Conservation (phyloP, 1,140 invertebrate genomes). For the Pentalonia nigronervosa region DNA sequence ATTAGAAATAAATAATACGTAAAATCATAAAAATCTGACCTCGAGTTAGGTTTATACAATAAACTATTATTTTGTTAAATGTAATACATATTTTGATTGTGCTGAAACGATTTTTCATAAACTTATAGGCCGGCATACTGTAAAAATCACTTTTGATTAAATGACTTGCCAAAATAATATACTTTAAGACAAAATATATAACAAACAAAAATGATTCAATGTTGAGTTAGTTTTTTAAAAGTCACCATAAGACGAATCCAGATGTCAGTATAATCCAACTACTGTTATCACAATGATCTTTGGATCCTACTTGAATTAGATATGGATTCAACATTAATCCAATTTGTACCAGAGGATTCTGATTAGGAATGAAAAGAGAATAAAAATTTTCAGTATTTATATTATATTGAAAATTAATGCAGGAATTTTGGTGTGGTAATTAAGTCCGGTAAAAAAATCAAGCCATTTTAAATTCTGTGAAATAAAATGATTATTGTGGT, state of each 20-base stretch:
- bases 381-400: background rate
- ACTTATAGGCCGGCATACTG: background rate
- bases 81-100: too few relatives aligned
- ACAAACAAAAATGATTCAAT: background rate
- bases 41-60: too few relatives aligned
- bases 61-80: too few relatives aligned
- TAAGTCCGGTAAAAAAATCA: background rate
- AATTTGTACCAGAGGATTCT: background rate
- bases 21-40: too few relatives aligned
- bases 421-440: background rate
- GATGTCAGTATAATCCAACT: background rate
- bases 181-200: too few relatives aligned
- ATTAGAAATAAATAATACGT: too few relatives aligned
- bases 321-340: background rate
- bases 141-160: background rate
- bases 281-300: background rate
- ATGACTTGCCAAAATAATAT: too few relatives aligned
- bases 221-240: background rate
- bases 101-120: background rate
- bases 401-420: background rate
- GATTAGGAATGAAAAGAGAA: background rate
- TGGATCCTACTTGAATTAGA: background rate
- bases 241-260: background rate
- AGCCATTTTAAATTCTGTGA: background rate
- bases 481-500: background rate